Evolutionary conservation across 2,797 vertebrate species (phyloP), one percentile per base, ranked within the genome.

Genomic region (Clamator glandarius): DNA sequence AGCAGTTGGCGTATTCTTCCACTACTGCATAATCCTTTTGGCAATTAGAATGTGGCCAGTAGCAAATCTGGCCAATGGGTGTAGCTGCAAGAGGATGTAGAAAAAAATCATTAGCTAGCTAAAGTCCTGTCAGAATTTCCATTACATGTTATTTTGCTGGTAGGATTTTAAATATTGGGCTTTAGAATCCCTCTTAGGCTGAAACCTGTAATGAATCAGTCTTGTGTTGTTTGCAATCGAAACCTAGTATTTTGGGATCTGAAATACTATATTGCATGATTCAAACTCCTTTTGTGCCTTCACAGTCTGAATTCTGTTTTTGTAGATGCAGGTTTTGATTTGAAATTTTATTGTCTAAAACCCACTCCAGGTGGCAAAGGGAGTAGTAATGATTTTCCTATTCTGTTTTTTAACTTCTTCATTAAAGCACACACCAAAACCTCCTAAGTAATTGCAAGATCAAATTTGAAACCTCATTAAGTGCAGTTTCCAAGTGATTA

Each of bases 1-100:
- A 33, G 55, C 76, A 97, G 63, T 91, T 96, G 95, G 86, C 83
- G 69, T 70, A 81, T 94, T 75, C 58, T 75, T 95, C 54, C 73
- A 72, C 67, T 50, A 87, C 29, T 74, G 73, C 8, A 35, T 80
- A 84, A 69, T 31, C 0, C 42, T 86, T 93, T 95, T 75, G 83
- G 61, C 68, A 86, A 68, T 41, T 13, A 57, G 55, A 39, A 17
- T 85, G 80, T 92, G 69, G 33, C 81, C 80, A 83, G 8, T 50
- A 74, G 41, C 36, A 64, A 57, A 50, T 86, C 84, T 91, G 68
- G 77, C 50, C 82, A 87, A 70, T 69, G 92, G 76, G 46, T 58
- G 78, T 94, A 89, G 68, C 87, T 88, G 68, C 61, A 68, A 33
- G 29, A 87, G n/a, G 11, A 26, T 17, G 42, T 28, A 84, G 48